Conservation (phyloP, 2,888 invertebrate genomes). For the Microctonus brassicae region DNA sequence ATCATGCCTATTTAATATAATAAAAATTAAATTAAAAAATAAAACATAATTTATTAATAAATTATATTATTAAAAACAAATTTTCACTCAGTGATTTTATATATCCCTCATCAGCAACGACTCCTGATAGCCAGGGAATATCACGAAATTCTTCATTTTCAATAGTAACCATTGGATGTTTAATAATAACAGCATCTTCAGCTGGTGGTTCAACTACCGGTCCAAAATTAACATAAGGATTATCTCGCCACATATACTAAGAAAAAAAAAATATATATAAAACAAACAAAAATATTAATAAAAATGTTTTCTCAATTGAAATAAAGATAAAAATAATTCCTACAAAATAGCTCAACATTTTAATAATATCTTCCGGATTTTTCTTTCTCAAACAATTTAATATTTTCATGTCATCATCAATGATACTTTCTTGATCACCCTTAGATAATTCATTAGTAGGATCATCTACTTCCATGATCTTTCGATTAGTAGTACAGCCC, state of each 20-base stretch:
- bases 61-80: background rate
- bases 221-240: conserved; percentile 49
- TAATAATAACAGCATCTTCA: conserved; percentile 58
- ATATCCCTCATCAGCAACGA: conserved; percentile 57
- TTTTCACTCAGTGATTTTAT: conserved; percentile 50
- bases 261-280: background rate
- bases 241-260: conserved; percentile 42
- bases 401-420: conserved; percentile 36
- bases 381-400: conserved; percentile 34
- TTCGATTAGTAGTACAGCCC: conserved; percentile 43
- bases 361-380: conserved; percentile 23
- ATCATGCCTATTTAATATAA: conserved; percentile 28
- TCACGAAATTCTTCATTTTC: conserved; percentile 53
- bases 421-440: conserved; percentile 7
- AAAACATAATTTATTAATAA: background rate
- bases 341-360: conserved; percentile 36
- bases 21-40: background rate
- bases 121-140: conserved; percentile 60
- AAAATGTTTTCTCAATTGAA: background rate
- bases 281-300: background rate
- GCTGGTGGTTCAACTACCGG: conserved; percentile 59
- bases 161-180: conserved; percentile 51
- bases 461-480: conserved; percentile 28
- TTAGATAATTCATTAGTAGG: conserved; percentile 2
- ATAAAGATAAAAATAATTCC: conserved; percentile 10